These are phyloP conservation scores for Thaumetopoea pityocampa DNA, from an alignment of 1,140 invertebrate species.

Conservation along the genomic window DNA sequence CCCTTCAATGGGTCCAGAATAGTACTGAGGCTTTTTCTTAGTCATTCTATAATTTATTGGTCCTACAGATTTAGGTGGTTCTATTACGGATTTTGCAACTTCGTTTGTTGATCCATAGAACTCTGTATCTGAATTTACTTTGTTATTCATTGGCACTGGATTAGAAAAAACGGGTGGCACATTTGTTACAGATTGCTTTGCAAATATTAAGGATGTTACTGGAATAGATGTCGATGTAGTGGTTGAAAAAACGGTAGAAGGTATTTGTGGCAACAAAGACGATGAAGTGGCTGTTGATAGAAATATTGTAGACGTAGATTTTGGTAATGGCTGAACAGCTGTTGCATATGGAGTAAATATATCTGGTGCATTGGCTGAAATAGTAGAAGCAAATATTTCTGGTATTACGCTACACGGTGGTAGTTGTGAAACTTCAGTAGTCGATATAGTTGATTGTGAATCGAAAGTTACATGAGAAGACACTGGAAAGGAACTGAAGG, in stretches of 20 bases:
- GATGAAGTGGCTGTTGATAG: not conserved
- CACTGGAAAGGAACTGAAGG: too few relatives aligned
- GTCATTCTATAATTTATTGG: conserved; percentile 56
- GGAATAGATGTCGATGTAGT: not conserved
- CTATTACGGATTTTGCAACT: conserved; percentile 29
- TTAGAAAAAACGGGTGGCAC: not conserved
- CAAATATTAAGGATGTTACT: not conserved
- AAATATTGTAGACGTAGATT: not conserved
- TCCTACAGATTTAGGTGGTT: conserved; percentile 52
- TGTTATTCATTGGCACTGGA: not conserved
- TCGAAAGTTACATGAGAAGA: too few relatives aligned
- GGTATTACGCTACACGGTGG: not conserved
- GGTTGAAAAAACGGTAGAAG: too few relatives aligned
- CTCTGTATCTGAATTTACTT: not conserved
- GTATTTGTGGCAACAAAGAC: too few relatives aligned
- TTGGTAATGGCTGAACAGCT: not conserved
- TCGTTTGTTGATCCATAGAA: conserved; percentile 5
- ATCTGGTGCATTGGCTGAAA: not conserved
- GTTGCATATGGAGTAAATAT: not conserved
- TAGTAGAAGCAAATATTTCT: conserved; percentile 5
- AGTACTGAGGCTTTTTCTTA: conserved; percentile 67
- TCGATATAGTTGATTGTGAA: too few relatives aligned
- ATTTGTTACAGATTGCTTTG: not conserved
- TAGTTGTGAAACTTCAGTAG: too few relatives aligned
- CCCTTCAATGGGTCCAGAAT: conserved; percentile 69